phyloP scores from a whole-genome alignment of 2,888 invertebrate genomes.

The Abrostola triplasia region DNA sequence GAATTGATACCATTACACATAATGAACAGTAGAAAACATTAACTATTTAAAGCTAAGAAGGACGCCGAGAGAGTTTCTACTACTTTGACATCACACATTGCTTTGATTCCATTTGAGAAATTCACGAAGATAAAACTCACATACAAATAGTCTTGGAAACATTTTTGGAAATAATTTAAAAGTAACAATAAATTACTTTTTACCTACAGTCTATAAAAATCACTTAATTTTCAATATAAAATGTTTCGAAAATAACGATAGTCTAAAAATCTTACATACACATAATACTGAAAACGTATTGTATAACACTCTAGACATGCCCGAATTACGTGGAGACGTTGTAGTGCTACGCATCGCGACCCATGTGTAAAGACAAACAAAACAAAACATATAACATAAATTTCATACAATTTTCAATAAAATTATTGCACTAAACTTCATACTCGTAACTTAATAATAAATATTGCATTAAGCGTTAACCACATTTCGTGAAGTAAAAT shows the following conservation, averaged over 20 bases:
- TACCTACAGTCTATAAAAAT: constrained; percentile 84
- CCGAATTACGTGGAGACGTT: constrained; percentile 72
- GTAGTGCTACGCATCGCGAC: constrained; percentile 65
- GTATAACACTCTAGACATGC: constrained; percentile 74
- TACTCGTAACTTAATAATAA: constrained; percentile 86
- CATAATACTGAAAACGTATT: constrained; percentile 86
- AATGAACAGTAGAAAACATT: constrained; percentile 59
- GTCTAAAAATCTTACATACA: constrained; percentile 82
- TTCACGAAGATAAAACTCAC: constrained; percentile 67
- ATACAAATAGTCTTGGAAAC: constrained; percentile 77
- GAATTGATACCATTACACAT: constrained; percentile 42
- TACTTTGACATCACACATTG: constrained; percentile 70
- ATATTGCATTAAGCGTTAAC: constrained; percentile 86
- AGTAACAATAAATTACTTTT: constrained; percentile 87
- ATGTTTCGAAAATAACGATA: constrained; percentile 80
- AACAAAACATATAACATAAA: constrained; percentile 84
- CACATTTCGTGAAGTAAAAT: constrained; percentile 80
- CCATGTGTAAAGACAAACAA: constrained; percentile 78
- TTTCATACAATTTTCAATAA: constrained; percentile 86
- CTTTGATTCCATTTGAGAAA: constrained; percentile 64
- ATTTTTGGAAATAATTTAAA: constrained; percentile 84
- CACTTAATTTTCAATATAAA: constrained; percentile 80
- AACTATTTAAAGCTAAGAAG: constrained; percentile 86
- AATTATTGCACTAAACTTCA: constrained; percentile 87
- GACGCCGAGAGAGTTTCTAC: constrained; percentile 77